A percentile compares a stretch with the other conserved stretches of the same genome.
phyloP scores from a whole-genome alignment of 2,888 invertebrate genomes.

The Fragum fragum region DNA sequence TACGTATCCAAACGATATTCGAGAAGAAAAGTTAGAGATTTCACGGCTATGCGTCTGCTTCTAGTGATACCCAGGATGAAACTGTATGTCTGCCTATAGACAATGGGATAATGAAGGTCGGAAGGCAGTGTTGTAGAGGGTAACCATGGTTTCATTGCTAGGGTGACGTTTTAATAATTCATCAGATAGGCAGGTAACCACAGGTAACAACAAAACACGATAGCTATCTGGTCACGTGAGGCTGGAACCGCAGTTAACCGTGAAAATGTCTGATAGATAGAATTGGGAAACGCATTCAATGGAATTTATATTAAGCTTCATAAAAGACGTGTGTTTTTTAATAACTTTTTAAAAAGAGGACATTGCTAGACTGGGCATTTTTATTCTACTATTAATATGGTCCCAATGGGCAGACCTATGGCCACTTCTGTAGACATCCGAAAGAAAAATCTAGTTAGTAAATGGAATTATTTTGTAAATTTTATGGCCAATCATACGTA shows the following conservation, averaged over 20 bases:
- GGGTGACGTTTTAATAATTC: constrained; percentile 35
- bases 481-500: too few relatives aligned
- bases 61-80: not conserved
- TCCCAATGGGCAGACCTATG: too few relatives aligned
- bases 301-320: not conserved
- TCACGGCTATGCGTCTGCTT: not conserved
- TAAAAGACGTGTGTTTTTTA: too few relatives aligned
- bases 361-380: too few relatives aligned
- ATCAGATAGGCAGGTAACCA: constrained; percentile 23
- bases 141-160: constrained; percentile 22
- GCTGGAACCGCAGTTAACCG: constrained; percentile 3
- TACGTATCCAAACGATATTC: too few relatives aligned
- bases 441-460: too few relatives aligned
- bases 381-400: too few relatives aligned
- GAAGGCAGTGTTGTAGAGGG: not conserved
- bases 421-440: too few relatives aligned
- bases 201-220: constrained; percentile 10
- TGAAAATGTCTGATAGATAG: not conserved
- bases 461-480: too few relatives aligned
- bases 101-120: constrained; percentile 2
- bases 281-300: too few relatives aligned
- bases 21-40: too few relatives aligned
- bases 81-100: constrained; percentile 8
- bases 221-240: not conserved
- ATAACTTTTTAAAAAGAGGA: too few relatives aligned